phyloP scores from a whole-genome alignment of 2,113 vertebrate species.

The Chascanopsetta lugubris region DNA sequence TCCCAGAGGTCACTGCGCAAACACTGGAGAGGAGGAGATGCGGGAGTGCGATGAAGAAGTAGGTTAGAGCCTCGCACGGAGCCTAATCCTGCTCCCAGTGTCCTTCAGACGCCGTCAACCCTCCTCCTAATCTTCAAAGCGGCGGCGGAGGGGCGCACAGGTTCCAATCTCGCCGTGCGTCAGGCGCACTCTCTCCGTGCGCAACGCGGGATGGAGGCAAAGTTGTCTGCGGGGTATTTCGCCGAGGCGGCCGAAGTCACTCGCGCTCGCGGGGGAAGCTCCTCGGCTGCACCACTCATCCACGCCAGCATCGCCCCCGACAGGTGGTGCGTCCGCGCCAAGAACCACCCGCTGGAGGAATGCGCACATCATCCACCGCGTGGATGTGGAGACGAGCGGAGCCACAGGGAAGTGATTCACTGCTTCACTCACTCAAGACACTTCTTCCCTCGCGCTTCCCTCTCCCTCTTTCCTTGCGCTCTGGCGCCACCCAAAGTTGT shows the following conservation, averaged over 20 bases:
- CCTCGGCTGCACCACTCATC: conserved; percentile 12
- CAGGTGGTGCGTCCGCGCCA: conserved; percentile 58
- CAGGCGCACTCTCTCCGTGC: conserved; percentile 48
- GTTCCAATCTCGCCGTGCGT: conserved; percentile 50
- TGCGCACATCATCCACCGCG: conserved; percentile 42
- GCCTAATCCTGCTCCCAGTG: conserved; percentile 73
- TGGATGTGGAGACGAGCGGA: conserved; percentile 45
- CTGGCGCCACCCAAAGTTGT: conserved; percentile 77
- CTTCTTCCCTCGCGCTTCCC: not conserved
- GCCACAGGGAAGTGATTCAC: conserved; percentile 38
- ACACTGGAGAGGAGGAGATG: conserved; percentile 61
- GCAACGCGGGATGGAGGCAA: conserved; percentile 37
- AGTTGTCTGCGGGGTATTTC: conserved; percentile 52
- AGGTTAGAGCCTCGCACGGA: conserved; percentile 46
- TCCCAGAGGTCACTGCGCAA: conserved; percentile 71
- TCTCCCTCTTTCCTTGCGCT: conserved; percentile 59
- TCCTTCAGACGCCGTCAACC: conserved; percentile 71
- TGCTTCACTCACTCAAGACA: conserved; percentile 52
- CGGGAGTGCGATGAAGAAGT: conserved; percentile 59
- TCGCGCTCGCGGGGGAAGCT: conserved; percentile 7
- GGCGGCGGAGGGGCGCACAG: conserved; percentile 21
- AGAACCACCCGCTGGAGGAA: conserved; percentile 40
- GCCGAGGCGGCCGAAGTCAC: not conserved
- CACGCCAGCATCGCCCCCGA: conserved; percentile 31
- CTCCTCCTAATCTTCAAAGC: conserved; percentile 71